Base-by-base conservation (phyloP, 1,140 invertebrate genomes). In the Charaxes varanes region DNA sequence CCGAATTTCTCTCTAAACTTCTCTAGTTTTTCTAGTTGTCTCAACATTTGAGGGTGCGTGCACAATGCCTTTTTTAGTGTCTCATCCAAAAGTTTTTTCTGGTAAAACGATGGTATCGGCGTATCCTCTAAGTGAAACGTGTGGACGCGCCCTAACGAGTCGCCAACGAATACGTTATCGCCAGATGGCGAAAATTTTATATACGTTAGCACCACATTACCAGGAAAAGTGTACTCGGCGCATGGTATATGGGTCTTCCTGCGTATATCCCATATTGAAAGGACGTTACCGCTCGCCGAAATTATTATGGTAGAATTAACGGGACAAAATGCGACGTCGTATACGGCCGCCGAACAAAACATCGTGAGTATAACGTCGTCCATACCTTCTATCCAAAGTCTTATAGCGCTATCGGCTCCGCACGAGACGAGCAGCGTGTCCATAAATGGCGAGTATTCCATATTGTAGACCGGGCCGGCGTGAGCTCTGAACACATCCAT, bases 291-390 rank as follows among this genome's bases (percentile, higher is more conserved):
- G 24, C 89, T 91, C 0, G 92, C 88, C 0, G 90, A 91, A 2
- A 93, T 91, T 35, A 96, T 87, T 2, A 96, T 90, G 0, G 93
- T 94, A 0, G 94, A 91, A 54, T 94, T 93, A 4, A 89, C 90
- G 0, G 93, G 94, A 55, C 92, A 90, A 90, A 94, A 97, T 1
- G 87, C 86, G 4, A 91, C 90, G 35, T 88, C 90, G 51, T 87
- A 86, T 0, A 93, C 88, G 0, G 90, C 87, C 0, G 78, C 65
- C 82, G 86, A 21, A 64, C 81, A 40, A 84, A 85, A 63, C 18
- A 92, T 62, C 1, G 87, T 88, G 3, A 92, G 86, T 0, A 94
- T 76, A 0, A 91, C 91, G 44, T 89, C 81, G 0, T 81, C 74
- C 10, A 93, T 86, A 2, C 84, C 87, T 23, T 91, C 87, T 27